These are phyloP conservation scores for Tympanoctomys barrerae DNA, from an alignment of 2,797 vertebrate genomes.

Conservation along the genomic window DNA sequence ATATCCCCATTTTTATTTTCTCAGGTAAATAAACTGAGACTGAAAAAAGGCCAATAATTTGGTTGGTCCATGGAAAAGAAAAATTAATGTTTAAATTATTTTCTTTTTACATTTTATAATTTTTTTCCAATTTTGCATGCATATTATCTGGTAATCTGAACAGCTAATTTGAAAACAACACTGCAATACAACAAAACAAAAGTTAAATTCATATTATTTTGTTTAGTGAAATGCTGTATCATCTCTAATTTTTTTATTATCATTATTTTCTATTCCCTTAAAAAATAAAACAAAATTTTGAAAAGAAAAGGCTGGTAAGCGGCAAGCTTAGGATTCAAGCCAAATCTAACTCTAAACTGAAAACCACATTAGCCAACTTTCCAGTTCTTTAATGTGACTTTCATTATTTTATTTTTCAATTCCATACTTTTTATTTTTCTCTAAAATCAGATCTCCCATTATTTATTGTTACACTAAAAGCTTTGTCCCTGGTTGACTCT, in stretches of 20 bases:
- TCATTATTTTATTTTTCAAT: not conserved
- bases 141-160: too few relatives aligned
- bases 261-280: too few relatives aligned
- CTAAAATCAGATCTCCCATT: not conserved
- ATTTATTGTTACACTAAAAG: slow-evolving; percentile 18
- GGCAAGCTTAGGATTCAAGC: not conserved
- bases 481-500: not conserved
- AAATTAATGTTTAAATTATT: too few relatives aligned
- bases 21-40: slow-evolving; percentile 10
- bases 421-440: slow-evolving; percentile 35
- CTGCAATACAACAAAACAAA: too few relatives aligned
- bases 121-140: too few relatives aligned
- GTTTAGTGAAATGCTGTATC: too few relatives aligned
- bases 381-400: not conserved
- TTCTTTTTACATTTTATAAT: too few relatives aligned
- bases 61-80: too few relatives aligned
- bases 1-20: slow-evolving; percentile 13
- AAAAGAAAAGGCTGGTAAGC: not conserved
- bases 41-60: not conserved
- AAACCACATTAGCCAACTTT: not conserved
- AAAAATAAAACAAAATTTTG: too few relatives aligned
- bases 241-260: too few relatives aligned
- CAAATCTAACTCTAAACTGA: not conserved
- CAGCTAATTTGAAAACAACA: too few relatives aligned
- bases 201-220: too few relatives aligned